These are phyloP conservation scores for Chironomus striatipennis DNA, from an alignment of 1,140 invertebrate genomes.

Conservation along the genomic window DNA sequence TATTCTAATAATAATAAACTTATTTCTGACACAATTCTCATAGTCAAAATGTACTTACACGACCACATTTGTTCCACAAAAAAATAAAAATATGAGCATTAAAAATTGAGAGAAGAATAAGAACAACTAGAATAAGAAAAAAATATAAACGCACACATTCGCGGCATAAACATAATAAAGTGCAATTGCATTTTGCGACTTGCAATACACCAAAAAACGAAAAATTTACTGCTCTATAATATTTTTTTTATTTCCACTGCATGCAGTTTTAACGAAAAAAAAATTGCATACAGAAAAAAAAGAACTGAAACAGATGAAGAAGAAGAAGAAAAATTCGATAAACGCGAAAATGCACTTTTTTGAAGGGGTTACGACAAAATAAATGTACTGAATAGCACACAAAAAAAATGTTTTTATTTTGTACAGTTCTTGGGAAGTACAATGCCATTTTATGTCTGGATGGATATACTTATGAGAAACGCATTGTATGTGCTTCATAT, in stretches of 20 bases:
- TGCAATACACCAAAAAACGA: neutral
- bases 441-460: neutral
- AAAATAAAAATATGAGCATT: neutral
- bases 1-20: too few relatives aligned
- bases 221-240: neutral
- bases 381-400: neutral
- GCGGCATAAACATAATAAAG: neutral
- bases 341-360: conserved; percentile 10
- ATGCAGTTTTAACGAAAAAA: conserved; percentile 1
- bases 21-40: too few relatives aligned
- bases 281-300: conserved; percentile 8
- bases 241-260: neutral
- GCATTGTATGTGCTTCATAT: neutral
- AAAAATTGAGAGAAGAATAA: neutral
- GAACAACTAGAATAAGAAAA: neutral
- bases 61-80: too few relatives aligned
- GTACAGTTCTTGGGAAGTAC: neutral
- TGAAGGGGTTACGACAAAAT: neutral
- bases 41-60: too few relatives aligned
- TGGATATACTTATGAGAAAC: neutral
- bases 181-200: conserved; percentile 7
- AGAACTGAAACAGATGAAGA: neutral
- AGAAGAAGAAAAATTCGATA: conserved; percentile 3
- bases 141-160: neutral
- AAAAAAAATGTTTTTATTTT: neutral